phyloP scores from a whole-genome alignment of 2,888 invertebrate genomes.

The Chloroclysta siterata region DNA sequence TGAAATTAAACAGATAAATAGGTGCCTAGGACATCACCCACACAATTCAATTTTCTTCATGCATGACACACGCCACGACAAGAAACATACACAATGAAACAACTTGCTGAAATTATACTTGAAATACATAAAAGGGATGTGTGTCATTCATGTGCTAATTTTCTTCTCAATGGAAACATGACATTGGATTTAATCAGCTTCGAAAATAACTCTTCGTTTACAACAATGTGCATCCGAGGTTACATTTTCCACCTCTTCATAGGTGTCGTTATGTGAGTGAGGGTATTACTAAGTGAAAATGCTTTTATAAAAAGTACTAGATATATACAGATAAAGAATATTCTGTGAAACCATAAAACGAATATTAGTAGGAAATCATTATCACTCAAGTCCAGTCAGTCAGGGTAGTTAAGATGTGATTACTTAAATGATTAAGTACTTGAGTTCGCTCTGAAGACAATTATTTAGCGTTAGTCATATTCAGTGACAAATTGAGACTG shows the following conservation, averaged over 20 bases:
- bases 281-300: too few species aligned
- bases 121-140: slow-evolving; percentile 28
- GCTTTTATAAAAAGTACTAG: too few species aligned
- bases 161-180: slow-evolving; percentile 22
- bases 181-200: slow-evolving; percentile 27
- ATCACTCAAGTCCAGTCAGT: slow-evolving; percentile 11
- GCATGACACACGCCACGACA: slow-evolving; percentile 21
- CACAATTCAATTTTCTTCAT: slow-evolving; percentile 23
- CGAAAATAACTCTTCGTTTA: background rate
- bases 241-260: too few species aligned
- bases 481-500: slow-evolving; percentile 23
- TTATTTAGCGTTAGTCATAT: slow-evolving; percentile 35
- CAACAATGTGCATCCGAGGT: too few species aligned
- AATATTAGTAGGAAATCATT: too few species aligned
- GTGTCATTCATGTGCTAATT: slow-evolving; percentile 40
- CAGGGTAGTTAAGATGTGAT: too few species aligned
- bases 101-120: slow-evolving; percentile 33
- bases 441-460: slow-evolving; percentile 38
- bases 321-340: too few species aligned
- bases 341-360: too few species aligned
- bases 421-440: slow-evolving; percentile 40
- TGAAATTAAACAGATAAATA: slow-evolving; percentile 4
- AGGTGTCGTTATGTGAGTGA: too few species aligned
- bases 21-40: slow-evolving; percentile 24
- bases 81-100: slow-evolving; percentile 20